These are phyloP conservation scores for Rhizomys pruinosus DNA, from an alignment of 2,113 vertebrate genomes.

Conservation along the genomic window DNA sequence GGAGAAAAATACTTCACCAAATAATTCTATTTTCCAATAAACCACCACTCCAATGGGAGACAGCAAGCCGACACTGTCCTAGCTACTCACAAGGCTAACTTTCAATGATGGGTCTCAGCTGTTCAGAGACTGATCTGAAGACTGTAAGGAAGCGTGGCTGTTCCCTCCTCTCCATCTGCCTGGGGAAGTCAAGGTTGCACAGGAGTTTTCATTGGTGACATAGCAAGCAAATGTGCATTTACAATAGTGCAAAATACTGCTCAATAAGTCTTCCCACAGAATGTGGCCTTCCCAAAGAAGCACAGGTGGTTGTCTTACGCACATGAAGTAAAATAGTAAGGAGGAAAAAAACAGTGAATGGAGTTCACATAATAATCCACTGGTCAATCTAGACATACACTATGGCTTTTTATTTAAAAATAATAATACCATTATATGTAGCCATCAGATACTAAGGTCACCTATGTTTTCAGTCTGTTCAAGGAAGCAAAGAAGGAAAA, in stretches of 20 bases:
- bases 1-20: neutral
- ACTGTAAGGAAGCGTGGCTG: neutral
- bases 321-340: neutral
- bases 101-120: neutral
- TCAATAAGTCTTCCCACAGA: slow-evolving; percentile 23
- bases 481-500: slow-evolving; percentile 52
- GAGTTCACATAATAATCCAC: slow-evolving; percentile 39
- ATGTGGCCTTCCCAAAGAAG: slow-evolving; percentile 27
- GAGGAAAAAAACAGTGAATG: slow-evolving; percentile 11
- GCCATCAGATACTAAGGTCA: slow-evolving; percentile 55
- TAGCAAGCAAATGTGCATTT: slow-evolving; percentile 22
- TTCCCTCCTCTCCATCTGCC: neutral
- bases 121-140: slow-evolving; percentile 20
- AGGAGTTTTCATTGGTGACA: neutral
- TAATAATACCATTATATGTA: slow-evolving; percentile 28
- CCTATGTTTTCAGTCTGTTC: slow-evolving; percentile 43
- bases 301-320: slow-evolving; percentile 30
- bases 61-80: neutral
- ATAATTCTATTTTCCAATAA: slow-evolving; percentile 43
- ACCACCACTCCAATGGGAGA: slow-evolving; percentile 22
- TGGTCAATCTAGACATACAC: slow-evolving; percentile 33
- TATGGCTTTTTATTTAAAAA: slow-evolving; percentile 65
- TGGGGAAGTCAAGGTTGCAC: slow-evolving; percentile 33
- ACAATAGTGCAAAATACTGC: slow-evolving; percentile 19
- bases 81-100: slow-evolving; percentile 45